phyloP scores from a whole-genome alignment of 2,797 vertebrate genomes.

The Buphagus erythrorhynchus region DNA sequence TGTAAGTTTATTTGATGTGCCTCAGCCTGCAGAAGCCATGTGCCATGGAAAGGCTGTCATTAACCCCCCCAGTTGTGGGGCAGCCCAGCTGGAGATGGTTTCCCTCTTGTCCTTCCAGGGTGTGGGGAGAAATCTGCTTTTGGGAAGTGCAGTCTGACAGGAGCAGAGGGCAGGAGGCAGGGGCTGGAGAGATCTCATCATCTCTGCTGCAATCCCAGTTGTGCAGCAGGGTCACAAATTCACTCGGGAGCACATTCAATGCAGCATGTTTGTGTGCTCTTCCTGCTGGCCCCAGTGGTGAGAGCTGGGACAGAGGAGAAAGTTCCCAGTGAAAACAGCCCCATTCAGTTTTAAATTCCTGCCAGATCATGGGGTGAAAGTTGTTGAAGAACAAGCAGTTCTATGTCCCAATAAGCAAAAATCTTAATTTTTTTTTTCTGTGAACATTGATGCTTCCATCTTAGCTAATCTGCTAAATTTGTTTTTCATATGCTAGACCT shows the following conservation, averaged over 20 bases:
- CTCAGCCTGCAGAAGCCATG: not conserved
- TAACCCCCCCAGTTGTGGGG: not conserved
- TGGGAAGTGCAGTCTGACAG: not conserved
- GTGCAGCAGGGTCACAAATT: not conserved
- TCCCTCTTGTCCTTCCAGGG: not conserved
- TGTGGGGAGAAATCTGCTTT: not conserved
- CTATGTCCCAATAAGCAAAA: not conserved
- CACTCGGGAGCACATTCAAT: not conserved
- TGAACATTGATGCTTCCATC: not conserved
- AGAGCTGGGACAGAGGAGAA: not conserved
- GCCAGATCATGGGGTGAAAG: not conserved
- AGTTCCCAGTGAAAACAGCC: not conserved
- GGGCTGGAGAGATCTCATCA: not conserved
- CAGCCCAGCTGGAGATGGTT: not conserved
- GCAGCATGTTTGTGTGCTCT: not conserved
- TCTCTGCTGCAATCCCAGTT: not conserved
- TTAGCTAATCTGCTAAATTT: not conserved
- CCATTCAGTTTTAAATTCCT: not conserved
- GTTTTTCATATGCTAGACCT: not conserved
- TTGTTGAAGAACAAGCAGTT: not conserved
- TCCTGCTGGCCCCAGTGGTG: not conserved
- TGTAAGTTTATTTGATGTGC: not conserved
- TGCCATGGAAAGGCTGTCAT: not conserved
- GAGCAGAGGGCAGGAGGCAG: not conserved
- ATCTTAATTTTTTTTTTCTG: not conserved